phyloP scores from a whole-genome alignment of 2,888 invertebrate species.

The Melolontha melolontha region DNA sequence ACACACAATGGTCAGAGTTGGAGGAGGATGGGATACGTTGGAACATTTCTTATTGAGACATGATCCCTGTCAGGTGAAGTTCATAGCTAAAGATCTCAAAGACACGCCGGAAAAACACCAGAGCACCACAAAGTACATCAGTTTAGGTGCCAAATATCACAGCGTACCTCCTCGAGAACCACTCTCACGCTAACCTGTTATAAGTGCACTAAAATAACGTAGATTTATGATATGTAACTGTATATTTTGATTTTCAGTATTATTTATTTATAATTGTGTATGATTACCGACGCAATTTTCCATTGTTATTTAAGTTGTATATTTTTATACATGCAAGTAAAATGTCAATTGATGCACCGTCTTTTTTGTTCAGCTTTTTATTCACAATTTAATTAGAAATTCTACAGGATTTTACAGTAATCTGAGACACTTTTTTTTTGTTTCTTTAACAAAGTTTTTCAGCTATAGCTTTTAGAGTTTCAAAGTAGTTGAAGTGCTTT shows the following conservation, averaged over 20 bases:
- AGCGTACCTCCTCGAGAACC: conserved; percentile 76
- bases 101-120: conserved; percentile 54
- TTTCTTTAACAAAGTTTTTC: too few species aligned
- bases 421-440: too few species aligned
- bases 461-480: not conserved
- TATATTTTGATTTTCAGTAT: conserved; percentile 41
- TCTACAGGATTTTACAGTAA: too few species aligned
- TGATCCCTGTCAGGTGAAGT: conserved; percentile 84
- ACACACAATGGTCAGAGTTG: conserved; percentile 97
- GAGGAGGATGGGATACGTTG: conserved; percentile 94
- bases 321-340: conserved; percentile 44
- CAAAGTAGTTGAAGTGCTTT: not conserved
- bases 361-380: too few species aligned
- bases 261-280: conserved; percentile 38
- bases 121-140: conserved; percentile 69
- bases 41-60: conserved; percentile 92
- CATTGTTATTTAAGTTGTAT: conserved; percentile 41
- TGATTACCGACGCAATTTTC: conserved; percentile 21
- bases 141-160: conserved; percentile 80
- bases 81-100: conserved; percentile 59
- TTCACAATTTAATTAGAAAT: too few species aligned
- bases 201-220: conserved; percentile 40
- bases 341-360: conserved; percentile 19
- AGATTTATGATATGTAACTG: conserved; percentile 22
- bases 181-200: conserved; percentile 58